These are phyloP conservation scores for Noctua pronuba DNA, from an alignment of 2,888 invertebrate species.

Conservation along the genomic window DNA sequence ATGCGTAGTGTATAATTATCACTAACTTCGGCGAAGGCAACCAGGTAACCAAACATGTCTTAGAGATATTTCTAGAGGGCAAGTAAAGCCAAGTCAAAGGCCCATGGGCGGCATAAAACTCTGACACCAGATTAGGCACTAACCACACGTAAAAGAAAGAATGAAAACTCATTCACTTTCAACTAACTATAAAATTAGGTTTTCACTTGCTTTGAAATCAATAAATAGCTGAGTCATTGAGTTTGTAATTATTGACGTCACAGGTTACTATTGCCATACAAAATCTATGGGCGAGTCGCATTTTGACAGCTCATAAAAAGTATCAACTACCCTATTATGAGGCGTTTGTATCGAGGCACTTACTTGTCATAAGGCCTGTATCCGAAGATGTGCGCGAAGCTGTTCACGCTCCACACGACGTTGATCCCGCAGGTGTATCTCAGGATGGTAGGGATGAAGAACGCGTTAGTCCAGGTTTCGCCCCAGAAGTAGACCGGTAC, in stretches of 20 bases:
- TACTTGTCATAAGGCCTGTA: constrained; percentile 96
- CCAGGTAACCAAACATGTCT: no score
- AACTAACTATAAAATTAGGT: background rate
- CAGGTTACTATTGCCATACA: background rate
- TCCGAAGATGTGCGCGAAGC: constrained; percentile 97
- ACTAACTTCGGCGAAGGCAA: no score
- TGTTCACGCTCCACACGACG: constrained; percentile 97
- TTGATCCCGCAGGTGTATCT: constrained; percentile 95
- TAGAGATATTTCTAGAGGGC: no score
- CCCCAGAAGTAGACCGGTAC: constrained; percentile 95
- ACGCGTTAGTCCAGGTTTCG: constrained; percentile 93
- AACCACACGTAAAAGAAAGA: no score
- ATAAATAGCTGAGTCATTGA: background rate
- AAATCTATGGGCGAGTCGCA: background rate
- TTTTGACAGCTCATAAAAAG: background rate
- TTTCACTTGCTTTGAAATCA: background rate
- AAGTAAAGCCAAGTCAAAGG: no score
- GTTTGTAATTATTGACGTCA: background rate
- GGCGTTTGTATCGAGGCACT: constrained; percentile 66
- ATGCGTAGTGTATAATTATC: no score
- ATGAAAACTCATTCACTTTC: background rate
- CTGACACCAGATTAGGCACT: no score
- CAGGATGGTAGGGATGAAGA: constrained; percentile 93
- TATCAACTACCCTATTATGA: background rate
- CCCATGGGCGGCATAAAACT: no score